Conservation (phyloP, 2,113 vertebrate genomes). For the Erpornis zantholeuca region DNA sequence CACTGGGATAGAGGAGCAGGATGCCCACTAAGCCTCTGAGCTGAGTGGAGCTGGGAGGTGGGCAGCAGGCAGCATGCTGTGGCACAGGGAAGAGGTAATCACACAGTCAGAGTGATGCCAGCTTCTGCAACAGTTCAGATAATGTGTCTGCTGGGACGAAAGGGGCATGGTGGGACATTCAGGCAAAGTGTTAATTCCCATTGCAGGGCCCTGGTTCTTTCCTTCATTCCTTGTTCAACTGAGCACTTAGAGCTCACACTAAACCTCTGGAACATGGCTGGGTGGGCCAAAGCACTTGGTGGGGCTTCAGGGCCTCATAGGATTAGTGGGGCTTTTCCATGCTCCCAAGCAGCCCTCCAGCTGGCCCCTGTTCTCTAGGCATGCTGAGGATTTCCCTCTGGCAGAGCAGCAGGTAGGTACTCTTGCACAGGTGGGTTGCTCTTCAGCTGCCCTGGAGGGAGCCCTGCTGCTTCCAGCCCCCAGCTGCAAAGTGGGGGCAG, state of each 20-base stretch:
- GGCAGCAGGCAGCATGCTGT: neutral
- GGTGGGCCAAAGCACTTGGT: neutral
- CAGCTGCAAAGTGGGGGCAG: neutral
- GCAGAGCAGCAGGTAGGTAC: neutral
- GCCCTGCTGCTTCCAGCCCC: neutral
- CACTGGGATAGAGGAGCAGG: fast-evolving
- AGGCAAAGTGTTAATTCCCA: neutral
- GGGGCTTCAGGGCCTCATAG: neutral
- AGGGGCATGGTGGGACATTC: neutral
- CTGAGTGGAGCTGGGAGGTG: neutral
- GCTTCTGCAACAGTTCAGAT: neutral
- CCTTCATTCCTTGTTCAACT: neutral
- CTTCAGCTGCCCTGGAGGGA: slow-evolving; percentile 16
- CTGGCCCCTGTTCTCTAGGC: fast-evolving
- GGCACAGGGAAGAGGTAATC: neutral
- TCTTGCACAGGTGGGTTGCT: neutral
- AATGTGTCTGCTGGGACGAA: neutral
- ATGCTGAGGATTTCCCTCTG: slow-evolving; percentile 2
- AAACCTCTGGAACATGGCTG: fast-evolving
- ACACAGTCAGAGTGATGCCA: neutral
- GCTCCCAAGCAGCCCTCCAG: neutral
- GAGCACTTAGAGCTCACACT: neutral
- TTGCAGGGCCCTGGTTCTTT: neutral
- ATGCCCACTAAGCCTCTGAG: neutral
- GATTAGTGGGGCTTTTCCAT: neutral